These are phyloP conservation scores for Rhogogaster chlorosoma DNA, from an alignment of 2,888 invertebrate genomes.

Conservation along the genomic window DNA sequence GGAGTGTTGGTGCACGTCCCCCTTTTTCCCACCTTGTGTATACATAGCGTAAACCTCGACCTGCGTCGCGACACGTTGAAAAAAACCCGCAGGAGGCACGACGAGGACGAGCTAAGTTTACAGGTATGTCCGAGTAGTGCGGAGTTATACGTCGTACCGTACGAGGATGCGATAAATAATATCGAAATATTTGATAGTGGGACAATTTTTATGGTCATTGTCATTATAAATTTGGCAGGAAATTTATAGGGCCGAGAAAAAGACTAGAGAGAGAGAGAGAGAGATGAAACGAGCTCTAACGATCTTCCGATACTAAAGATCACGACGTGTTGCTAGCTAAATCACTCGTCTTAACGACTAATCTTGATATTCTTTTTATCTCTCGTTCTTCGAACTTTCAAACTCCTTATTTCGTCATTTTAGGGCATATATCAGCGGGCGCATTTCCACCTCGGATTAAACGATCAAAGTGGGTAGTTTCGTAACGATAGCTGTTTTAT, in stretches of 20 bases:
- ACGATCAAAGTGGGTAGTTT: background rate
- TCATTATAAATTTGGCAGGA: constrained; percentile 75
- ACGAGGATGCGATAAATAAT: constrained; percentile 69
- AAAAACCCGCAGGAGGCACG: constrained; percentile 2
- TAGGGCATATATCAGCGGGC: background rate
- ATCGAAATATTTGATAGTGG: constrained; percentile 76
- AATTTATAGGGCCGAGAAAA: constrained; percentile 69
- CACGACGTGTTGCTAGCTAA: constrained; percentile 40
- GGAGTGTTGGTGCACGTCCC: background rate
- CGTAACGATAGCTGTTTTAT: background rate
- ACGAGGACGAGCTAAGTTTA: background rate
- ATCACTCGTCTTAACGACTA: constrained; percentile 44
- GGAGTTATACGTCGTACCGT: background rate
- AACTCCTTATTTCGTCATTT: background rate
- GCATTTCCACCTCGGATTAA: background rate
- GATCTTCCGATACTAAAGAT: constrained; percentile 49
- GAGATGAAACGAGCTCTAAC: constrained; percentile 62
- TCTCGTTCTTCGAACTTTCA: background rate
- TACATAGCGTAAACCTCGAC: constrained; percentile 10
- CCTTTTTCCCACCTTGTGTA: constrained; percentile 18
- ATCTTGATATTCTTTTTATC: background rate
- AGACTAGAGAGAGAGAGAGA: constrained; percentile 54
- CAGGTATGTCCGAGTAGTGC: background rate
- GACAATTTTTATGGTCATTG: constrained; percentile 78
- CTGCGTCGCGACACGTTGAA: constrained; percentile 1